Base-by-base conservation (phyloP, 2,888 invertebrate species). In the Monochamus alternatus region DNA sequence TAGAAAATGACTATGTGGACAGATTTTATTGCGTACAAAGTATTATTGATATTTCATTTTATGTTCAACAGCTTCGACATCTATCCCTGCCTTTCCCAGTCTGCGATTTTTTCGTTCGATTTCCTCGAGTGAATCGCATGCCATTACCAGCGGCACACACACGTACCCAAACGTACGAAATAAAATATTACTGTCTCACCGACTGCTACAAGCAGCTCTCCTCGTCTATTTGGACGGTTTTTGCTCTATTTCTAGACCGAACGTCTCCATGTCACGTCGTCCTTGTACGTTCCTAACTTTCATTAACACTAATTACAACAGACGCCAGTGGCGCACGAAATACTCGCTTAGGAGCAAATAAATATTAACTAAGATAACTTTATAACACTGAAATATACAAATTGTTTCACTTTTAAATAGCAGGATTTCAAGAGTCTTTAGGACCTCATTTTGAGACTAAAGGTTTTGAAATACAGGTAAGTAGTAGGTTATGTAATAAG, bases 271-370 rank as follows among this genome's bases (percentile, higher is more conserved):
- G 68, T 12, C 44, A 74, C 68, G 73, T 74, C 77, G 81, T 79
- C 81, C 80, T 79, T 81, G 80, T 72, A 72, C 74, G 81, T 82
- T 84, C 82, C 81, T 77, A 81, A 83, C 83, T 82, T 81, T 81
- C 82, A 83, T 84, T 84, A 83, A 81, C 78, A 74, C 79, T 84
- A 84, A 85, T 85, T 84, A 78, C 78, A 72, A 32, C 66, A 55
- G 47, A 75, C 73, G 71, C 75, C 73, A 55, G 55, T 12, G 55
- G 22, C 55, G 55, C 12, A n/a, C 55, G 55, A 47, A 47, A 12
- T 8, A 47, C 5, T 47, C 9, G 7, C 2, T 47, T 5, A 12
- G 47, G 47, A 47, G 47, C 9, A 47, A 47, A 38, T 38, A 7
- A 47, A 47, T 47, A 47, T 12, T 47, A 47, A 47, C 12, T 47